These are phyloP conservation scores for Subacronicta megacephala DNA, from an alignment of 2,888 invertebrate species.

Conservation along the genomic window DNA sequence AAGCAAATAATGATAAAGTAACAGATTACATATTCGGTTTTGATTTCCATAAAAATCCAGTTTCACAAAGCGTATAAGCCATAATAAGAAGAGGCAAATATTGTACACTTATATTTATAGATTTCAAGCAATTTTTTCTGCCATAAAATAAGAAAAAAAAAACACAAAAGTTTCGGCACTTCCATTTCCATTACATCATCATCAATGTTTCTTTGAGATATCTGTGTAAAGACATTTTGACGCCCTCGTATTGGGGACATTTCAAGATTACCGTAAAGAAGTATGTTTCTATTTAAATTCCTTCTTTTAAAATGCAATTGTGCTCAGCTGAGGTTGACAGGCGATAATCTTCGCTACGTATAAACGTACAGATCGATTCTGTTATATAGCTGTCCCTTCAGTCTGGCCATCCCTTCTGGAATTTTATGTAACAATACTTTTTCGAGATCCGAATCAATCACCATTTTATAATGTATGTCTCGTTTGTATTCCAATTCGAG, in stretches of 20 bases:
- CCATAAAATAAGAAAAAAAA: background rate
- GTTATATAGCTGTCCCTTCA: conserved; percentile 30
- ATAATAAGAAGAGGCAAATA: too few relatives aligned
- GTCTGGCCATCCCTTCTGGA: conserved; percentile 30
- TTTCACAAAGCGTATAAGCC: too few relatives aligned
- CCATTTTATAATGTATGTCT: too few relatives aligned
- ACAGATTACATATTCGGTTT: too few relatives aligned
- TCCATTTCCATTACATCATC: conserved; percentile 26
- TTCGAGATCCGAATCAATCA: too few relatives aligned
- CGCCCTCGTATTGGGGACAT: conserved; percentile 70
- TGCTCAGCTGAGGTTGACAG: conserved; percentile 74
- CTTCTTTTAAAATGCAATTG: conserved; percentile 61
- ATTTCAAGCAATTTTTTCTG: too few relatives aligned
- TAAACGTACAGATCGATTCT: conserved; percentile 47
- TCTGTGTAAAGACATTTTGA: conserved; percentile 69
- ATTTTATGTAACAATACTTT: background rate
- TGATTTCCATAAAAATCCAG: too few relatives aligned
- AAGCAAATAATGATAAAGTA: too few relatives aligned
- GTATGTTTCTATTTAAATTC: conserved; percentile 82
- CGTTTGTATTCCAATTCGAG: too few relatives aligned
- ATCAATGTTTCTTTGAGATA: conserved; percentile 63
- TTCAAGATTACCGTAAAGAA: conserved; percentile 75
- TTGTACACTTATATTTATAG: too few relatives aligned
- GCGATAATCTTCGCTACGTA: conserved; percentile 62
- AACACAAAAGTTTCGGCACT: conserved; percentile 7